These are phyloP conservation scores for Cordilura impudica DNA, from an alignment of 2,888 invertebrate genomes.

Conservation along the genomic window DNA sequence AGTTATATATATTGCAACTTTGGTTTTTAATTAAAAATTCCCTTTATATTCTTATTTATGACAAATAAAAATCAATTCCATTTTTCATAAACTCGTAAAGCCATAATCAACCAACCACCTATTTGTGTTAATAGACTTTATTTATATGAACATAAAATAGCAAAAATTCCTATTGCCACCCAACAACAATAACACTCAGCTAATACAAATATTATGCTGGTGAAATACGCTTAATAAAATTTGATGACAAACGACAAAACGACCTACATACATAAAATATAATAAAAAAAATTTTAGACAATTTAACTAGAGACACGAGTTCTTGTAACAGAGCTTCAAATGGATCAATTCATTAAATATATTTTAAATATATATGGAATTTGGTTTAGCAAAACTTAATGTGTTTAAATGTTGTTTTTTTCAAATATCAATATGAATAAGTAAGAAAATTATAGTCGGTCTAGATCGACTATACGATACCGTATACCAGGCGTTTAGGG, in stretches of 20 bases:
- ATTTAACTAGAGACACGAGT: too few relatives aligned
- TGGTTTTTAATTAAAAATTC: too few relatives aligned
- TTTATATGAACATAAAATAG: background rate
- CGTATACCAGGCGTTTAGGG: too few relatives aligned
- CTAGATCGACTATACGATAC: too few relatives aligned
- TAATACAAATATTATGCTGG: conserved; percentile 39
- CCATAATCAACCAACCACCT: conserved; percentile 31
- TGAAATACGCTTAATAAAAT: conserved; percentile 24
- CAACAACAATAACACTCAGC: background rate
- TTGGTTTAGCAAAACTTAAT: too few relatives aligned
- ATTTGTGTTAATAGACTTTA: conserved; percentile 1
- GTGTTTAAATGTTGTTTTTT: too few relatives aligned
- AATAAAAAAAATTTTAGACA: background rate
- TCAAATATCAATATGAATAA: too few relatives aligned
- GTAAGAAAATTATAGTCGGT: too few relatives aligned
- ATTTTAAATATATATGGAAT: too few relatives aligned
- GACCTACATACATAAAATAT: conserved; percentile 42
- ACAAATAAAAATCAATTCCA: background rate
- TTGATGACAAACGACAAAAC: conserved; percentile 28
- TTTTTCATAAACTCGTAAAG: background rate
- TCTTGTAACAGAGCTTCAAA: too few relatives aligned
- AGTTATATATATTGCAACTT: background rate
- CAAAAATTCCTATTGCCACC: conserved; percentile 17
- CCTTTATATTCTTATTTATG: too few relatives aligned
- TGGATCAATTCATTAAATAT: too few relatives aligned